Conservation (phyloP, 2,113 vertebrate genomes). For the Thamnophis sirtalis region DNA sequence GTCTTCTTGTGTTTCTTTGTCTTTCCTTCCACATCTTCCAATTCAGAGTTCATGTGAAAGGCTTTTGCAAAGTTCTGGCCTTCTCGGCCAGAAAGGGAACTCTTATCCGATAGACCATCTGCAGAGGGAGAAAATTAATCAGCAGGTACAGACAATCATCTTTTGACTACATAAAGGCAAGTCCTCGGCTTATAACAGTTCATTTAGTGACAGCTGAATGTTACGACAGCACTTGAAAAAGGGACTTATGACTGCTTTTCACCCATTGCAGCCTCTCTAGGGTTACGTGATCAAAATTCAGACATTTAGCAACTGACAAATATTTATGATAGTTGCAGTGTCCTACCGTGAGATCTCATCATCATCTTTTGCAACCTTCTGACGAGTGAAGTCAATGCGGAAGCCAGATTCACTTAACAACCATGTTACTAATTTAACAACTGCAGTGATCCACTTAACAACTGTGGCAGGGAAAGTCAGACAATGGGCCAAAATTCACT, state of each 20-base stretch:
- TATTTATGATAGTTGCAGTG: not conserved
- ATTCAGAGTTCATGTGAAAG: constrained; percentile 68
- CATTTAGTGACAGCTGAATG: not conserved
- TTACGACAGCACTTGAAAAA: not conserved
- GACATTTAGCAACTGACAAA: not conserved
- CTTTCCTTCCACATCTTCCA: constrained; percentile 69
- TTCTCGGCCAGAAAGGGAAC: constrained; percentile 82
- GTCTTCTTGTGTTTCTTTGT: constrained; percentile 78
- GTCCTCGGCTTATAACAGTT: not conserved
- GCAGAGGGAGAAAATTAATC: constrained; percentile 47
- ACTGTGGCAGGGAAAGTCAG: not conserved
- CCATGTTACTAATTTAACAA: not conserved
- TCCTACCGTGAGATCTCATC: not conserved
- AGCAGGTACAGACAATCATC: constrained; percentile 8
- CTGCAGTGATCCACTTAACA: not conserved
- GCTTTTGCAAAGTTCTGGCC: constrained; percentile 77
- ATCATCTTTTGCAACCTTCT: not conserved
- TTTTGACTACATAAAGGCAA: not conserved
- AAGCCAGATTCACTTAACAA: not conserved
- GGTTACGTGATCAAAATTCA: not conserved
- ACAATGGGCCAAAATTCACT: not conserved
- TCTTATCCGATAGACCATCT: constrained; percentile 88
- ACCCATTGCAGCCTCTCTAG: not conserved
- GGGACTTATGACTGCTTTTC: not conserved
- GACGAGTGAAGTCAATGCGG: not conserved